Conservation (phyloP, 2,113 vertebrate genomes). For the Chrysochloris asiatica region DNA sequence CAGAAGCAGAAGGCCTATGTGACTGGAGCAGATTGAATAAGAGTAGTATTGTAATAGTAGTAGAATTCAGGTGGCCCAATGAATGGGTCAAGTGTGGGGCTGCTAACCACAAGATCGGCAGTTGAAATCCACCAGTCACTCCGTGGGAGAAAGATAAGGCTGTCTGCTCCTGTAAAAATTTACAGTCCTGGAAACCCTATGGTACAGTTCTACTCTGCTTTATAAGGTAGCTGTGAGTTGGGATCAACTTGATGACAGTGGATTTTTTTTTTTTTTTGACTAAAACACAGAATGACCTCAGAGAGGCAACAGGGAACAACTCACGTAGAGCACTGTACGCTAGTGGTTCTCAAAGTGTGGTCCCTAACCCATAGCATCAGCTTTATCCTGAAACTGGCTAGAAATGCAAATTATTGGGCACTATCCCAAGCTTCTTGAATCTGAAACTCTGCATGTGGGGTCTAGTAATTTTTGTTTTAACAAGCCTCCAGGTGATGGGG, state of each 20-base stretch:
- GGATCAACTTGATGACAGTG: too few species aligned
- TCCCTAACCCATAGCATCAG: background rate
- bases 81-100: too few species aligned
- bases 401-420: background rate
- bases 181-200: too few species aligned
- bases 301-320: background rate
- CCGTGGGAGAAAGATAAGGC: too few species aligned
- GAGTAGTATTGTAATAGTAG: too few species aligned
- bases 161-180: too few species aligned
- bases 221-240: too few species aligned
- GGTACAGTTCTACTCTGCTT: too few species aligned
- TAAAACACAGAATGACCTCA: background rate
- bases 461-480: background rate
- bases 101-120: too few species aligned
- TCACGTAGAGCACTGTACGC: background rate
- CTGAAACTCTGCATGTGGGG: background rate
- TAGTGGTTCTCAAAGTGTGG: background rate
- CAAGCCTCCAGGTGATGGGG: background rate
- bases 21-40: background rate
- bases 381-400: background rate
- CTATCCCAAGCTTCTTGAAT: background rate
- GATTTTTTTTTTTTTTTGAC: too few species aligned
- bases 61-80: too few species aligned
- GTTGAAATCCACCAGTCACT: too few species aligned
- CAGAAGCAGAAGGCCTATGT: background rate